Evolutionary conservation across 1,140 invertebrate genomes (phyloP).

Genomic region (Brachionus manjavacas): DNA sequence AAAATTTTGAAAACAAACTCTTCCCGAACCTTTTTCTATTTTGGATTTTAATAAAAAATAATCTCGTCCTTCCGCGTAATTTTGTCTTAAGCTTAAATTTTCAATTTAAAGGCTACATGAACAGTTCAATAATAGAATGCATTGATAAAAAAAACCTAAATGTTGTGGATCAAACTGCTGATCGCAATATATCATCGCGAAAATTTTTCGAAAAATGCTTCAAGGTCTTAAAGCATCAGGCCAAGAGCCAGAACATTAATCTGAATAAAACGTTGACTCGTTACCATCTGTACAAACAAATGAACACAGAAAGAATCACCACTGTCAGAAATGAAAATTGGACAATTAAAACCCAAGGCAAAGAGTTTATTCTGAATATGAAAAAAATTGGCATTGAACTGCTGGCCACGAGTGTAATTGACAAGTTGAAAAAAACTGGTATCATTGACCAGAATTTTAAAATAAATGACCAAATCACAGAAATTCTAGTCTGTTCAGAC

Average conservation of each 20-base stretch:
- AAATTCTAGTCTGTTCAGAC: neutral
- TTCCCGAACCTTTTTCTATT: too few species aligned
- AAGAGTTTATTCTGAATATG: neutral
- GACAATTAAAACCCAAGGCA: neutral
- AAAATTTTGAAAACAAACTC: too few species aligned
- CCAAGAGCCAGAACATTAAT: neutral
- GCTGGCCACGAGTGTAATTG: neutral
- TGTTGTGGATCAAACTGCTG: neutral
- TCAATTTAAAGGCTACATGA: neutral
- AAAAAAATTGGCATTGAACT: slow-evolving; percentile 9
- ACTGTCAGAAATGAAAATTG: neutral
- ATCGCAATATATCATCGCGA: neutral
- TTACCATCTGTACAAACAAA: neutral
- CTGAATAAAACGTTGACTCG: neutral
- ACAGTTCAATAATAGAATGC: slow-evolving; percentile 18
- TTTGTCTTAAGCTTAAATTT: neutral
- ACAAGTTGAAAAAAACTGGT: neutral
- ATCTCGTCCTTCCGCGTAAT: neutral
- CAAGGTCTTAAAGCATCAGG: neutral
- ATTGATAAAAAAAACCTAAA: neutral
- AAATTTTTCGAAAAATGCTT: slow-evolving; percentile 34
- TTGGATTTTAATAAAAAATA: neutral
- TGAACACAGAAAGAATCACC: neutral
- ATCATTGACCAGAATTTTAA: neutral
- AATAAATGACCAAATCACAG: neutral